These are phyloP conservation scores for Rotaria macrura DNA, from an alignment of 2,888 invertebrate species.

Conservation along the genomic window DNA sequence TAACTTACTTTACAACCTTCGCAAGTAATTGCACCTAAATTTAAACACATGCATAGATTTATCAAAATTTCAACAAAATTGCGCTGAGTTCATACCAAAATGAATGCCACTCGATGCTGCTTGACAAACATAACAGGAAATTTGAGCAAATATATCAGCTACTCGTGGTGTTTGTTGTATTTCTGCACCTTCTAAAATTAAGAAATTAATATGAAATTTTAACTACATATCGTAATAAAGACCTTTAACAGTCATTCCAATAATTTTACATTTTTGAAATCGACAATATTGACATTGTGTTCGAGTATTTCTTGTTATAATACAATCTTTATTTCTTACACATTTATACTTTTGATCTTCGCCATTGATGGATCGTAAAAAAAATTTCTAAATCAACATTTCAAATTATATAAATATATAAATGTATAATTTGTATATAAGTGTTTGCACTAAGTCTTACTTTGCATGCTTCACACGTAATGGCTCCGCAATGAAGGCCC, in stretches of 20 bases:
- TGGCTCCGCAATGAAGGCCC: slow-evolving; percentile 32
- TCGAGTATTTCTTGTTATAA: slow-evolving; percentile 28
- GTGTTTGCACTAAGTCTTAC: slow-evolving; percentile 16
- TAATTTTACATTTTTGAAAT: slow-evolving; percentile 31
- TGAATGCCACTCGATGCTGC: slow-evolving; percentile 33
- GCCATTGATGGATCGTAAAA: slow-evolving; percentile 30
- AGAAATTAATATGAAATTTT: too few species aligned
- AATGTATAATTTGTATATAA: neutral
- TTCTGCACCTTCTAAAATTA: neutral
- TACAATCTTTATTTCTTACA: slow-evolving; percentile 30
- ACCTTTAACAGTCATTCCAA: slow-evolving; percentile 34
- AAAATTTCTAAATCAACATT: slow-evolving; percentile 31
- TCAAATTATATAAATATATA: too few species aligned
- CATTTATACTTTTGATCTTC: slow-evolving; percentile 34
- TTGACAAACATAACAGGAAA: slow-evolving; percentile 32
- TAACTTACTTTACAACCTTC: slow-evolving; percentile 32
- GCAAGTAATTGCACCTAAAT: slow-evolving; percentile 30
- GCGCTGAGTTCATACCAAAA: slow-evolving; percentile 13
- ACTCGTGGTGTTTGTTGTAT: slow-evolving; percentile 30
- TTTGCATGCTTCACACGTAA: slow-evolving; percentile 34
- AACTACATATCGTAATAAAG: neutral
- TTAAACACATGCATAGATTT: slow-evolving; percentile 13
- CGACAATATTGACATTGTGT: slow-evolving; percentile 34
- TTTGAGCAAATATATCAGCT: slow-evolving; percentile 32
- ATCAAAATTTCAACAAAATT: slow-evolving; percentile 20